Evolutionary conservation across 2,888 invertebrate species (phyloP), one percentile per base, ranked within the genome.

Genomic region (Nasonia oneida): DNA sequence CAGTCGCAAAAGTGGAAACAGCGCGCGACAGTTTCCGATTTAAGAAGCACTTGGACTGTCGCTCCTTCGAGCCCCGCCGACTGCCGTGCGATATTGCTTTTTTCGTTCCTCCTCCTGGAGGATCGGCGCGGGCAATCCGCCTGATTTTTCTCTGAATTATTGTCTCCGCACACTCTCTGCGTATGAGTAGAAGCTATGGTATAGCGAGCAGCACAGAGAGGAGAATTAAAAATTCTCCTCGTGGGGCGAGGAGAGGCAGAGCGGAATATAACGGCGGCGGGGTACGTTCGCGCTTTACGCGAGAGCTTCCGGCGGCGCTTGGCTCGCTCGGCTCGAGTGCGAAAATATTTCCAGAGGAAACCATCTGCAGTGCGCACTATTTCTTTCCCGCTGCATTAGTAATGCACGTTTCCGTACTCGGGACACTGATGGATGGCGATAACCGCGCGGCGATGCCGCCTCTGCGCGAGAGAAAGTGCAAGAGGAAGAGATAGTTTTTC

Each of bases 351-450:
- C 74, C 14, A 6, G 64, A 47, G 42, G 76, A 74, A 39, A 73
- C 79, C 50, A 79, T 79, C 79, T 79, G 84, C 73, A 39, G 57
- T 18, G 61, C 71, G 78, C 50, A 47, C 57, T 78, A 78, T 79
- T 50, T 79, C 84, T 86, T 77, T 84, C 81, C 23, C 57, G 77
- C 74, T 78, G 86, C 78, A 86, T 86, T 84, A 86, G 84, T 79
- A 86, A 86, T 81, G 84, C 86, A 84, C 86, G 74, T 81, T 84
- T 84, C 81, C 84, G 81, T 47, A 42, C 47, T 33, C 81, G 53
- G 78, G 84, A 81, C 86, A 78, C 80, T 86, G 86, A 86, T 84
- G 81, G 81, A 86, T 86, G 84, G 74, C 78, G 81, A 86, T 81
- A 81, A 61, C 57, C 47, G 47, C 47, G 0, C 8, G 73, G 73